Evolutionary conservation across 2,797 vertebrate species (phyloP).

Genomic region (Taenioides sp.): DNA sequence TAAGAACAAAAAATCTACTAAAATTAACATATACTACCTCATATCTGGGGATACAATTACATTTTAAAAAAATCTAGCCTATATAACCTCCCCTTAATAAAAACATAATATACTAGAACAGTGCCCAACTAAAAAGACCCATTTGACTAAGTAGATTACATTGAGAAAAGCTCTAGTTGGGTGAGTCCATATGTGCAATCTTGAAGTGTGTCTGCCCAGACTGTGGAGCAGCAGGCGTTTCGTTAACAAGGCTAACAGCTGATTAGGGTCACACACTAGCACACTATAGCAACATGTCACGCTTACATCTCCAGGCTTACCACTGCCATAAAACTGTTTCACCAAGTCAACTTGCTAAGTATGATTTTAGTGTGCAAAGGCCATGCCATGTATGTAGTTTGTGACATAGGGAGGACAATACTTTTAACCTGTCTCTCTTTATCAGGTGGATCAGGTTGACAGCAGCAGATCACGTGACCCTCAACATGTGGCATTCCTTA

Average conservation of each 20-base stretch:
- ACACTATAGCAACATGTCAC: constrained; percentile 44
- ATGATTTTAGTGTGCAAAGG: neutral
- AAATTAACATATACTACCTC: too few relatives aligned
- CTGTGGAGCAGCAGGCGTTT: constrained; percentile 62
- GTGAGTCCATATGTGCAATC: constrained; percentile 48
- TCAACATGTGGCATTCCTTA: constrained; percentile 44
- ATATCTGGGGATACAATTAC: too few relatives aligned
- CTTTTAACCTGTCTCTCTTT: constrained; percentile 16
- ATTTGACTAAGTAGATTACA: constrained; percentile 62
- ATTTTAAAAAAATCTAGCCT: too few relatives aligned
- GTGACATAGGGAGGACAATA: neutral
- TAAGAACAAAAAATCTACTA: too few relatives aligned
- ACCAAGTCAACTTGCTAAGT: constrained; percentile 7
- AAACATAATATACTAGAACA: constrained; percentile 8
- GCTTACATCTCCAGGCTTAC: constrained; percentile 39
- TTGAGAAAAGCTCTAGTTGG: constrained; percentile 50
- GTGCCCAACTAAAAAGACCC: constrained; percentile 29
- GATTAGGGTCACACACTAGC: constrained; percentile 72
- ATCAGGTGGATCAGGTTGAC: constrained; percentile 25
- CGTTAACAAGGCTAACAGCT: constrained; percentile 69
- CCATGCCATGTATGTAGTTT: neutral
- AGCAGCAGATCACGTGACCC: constrained; percentile 45
- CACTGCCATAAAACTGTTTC: constrained; percentile 20
- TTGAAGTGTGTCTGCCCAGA: constrained; percentile 64
- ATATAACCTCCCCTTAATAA: neutral